A percentile compares a stretch with the other conserved stretches of the same genome.
Evolutionary conservation across 1,140 invertebrate genomes (phyloP).

Genomic region (Drosophila varians): DNA sequence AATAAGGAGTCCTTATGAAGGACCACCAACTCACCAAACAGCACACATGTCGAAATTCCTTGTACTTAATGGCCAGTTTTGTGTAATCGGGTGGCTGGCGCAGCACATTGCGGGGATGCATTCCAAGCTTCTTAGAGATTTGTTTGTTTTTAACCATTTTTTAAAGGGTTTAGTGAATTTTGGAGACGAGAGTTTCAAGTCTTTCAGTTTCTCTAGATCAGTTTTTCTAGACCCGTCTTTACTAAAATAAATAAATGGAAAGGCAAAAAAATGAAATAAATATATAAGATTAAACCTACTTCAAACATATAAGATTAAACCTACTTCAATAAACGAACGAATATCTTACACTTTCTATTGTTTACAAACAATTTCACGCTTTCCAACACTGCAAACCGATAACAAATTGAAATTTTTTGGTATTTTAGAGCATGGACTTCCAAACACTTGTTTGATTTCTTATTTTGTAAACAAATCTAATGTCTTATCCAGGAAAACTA

Average conservation of each 20-base stretch:
- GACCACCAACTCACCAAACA: conserved; percentile 85
- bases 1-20: no score
- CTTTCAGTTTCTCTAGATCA: no score
- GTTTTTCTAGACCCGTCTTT: no score
- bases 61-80: conserved; percentile 89
- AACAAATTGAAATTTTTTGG: not conserved
- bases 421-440: not conserved
- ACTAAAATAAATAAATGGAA: no score
- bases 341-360: not conserved
- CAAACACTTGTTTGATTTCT: conserved; percentile 9
- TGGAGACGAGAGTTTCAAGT: no score
- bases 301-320: no score
- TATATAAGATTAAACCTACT: no score
- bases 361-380: not conserved
- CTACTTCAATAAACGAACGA: no score
- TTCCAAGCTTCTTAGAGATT: conserved; percentile 77
- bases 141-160: conserved; percentile 35
- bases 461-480: conserved; percentile 29
- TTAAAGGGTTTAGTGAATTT: no score
- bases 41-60: conserved; percentile 89
- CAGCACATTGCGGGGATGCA: conserved; percentile 94
- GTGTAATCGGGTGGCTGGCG: conserved; percentile 91
- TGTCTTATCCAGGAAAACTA: conserved; percentile 45
- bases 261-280: no score
- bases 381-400: not conserved